These are phyloP conservation scores for Platycheirus albimanus DNA, from an alignment of 2,888 invertebrate genomes.

Conservation along the genomic window DNA sequence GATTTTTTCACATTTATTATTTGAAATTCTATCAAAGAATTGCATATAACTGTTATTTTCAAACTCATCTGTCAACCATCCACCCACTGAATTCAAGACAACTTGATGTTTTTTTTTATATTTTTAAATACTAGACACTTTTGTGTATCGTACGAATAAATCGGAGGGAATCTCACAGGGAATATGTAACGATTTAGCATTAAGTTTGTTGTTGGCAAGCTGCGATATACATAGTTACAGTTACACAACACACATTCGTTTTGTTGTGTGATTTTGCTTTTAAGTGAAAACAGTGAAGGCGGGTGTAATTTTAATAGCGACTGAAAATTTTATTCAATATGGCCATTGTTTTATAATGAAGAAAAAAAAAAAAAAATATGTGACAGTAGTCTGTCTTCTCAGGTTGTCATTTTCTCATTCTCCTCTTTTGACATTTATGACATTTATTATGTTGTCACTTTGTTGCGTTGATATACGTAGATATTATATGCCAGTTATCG, in stretches of 20 bases:
- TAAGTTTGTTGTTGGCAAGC: slow-evolving; percentile 13
- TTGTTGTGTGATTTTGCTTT: slow-evolving; percentile 17
- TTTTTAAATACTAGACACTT: neutral
- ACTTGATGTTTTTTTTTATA: neutral
- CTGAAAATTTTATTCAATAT: slow-evolving; percentile 49
- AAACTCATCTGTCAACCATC: neutral
- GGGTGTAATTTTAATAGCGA: slow-evolving; percentile 10
- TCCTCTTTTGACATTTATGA: slow-evolving; percentile 51
- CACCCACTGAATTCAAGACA: neutral
- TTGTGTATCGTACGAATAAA: slow-evolving; percentile 39
- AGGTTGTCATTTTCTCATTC: too few species aligned
- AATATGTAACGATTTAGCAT: slow-evolving; percentile 32
- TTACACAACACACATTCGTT: neutral
- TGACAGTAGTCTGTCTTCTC: neutral
- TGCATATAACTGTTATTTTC: slow-evolving; percentile 21
- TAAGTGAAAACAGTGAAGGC: neutral
- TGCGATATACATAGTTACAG: slow-evolving; percentile 25
- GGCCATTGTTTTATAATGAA: slow-evolving; percentile 35
- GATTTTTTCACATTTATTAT: slow-evolving; percentile 65
- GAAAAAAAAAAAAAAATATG: slow-evolving; percentile 4
- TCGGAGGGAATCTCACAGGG: slow-evolving; percentile 22
- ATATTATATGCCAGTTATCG: too few species aligned
- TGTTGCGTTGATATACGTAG: too few species aligned
- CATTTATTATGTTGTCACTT: slow-evolving; percentile 42
- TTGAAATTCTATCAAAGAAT: slow-evolving; percentile 57